A percentile compares a stretch with the other conserved stretches of the same genome.
Evolutionary conservation across 2,888 invertebrate species (phyloP).

Genomic region (Pasiphila rectangulata): DNA sequence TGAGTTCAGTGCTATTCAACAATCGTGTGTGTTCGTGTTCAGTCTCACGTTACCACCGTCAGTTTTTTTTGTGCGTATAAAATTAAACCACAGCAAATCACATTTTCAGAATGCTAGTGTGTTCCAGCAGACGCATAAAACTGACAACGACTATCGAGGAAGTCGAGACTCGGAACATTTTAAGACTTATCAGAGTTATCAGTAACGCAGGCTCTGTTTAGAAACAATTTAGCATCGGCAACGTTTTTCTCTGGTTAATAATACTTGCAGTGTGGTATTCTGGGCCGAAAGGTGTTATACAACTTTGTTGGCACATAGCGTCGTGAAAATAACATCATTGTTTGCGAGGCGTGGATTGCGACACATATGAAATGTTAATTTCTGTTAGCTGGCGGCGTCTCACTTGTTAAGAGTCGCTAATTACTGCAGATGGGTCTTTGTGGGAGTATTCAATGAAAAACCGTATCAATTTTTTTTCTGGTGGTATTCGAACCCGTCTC

Average conservation of each 20-base stretch:
- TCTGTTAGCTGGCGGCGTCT: slow-evolving; percentile 16
- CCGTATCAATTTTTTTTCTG: too few relatives aligned
- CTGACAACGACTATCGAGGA: neutral
- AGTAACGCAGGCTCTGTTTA: slow-evolving; percentile 4
- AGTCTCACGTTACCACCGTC: neutral
- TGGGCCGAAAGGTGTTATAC: slow-evolving; percentile 18
- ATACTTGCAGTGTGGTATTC: slow-evolving; percentile 10
- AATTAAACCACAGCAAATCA: neutral
- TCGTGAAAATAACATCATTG: slow-evolving; percentile 28
- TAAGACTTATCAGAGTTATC: neutral
- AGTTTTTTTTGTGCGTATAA: neutral
- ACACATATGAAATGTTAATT: slow-evolving; percentile 30
- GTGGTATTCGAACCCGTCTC: too few relatives aligned
- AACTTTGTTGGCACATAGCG: slow-evolving; percentile 11
- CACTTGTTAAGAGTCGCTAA: slow-evolving; percentile 2
- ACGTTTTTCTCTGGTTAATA: slow-evolving; percentile 7
- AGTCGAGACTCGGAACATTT: neutral
- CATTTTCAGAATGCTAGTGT: neutral
- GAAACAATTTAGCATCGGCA: slow-evolving; percentile 4
- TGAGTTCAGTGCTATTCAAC: slow-evolving; percentile 6
- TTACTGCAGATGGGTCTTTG: neutral
- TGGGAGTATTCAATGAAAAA: too few relatives aligned
- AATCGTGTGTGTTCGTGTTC: neutral
- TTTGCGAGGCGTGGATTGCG: slow-evolving; percentile 24
- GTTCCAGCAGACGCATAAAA: neutral